These are phyloP conservation scores for Bombus impatiens DNA, from an alignment of 1,140 invertebrate species.

Conservation along the genomic window DNA sequence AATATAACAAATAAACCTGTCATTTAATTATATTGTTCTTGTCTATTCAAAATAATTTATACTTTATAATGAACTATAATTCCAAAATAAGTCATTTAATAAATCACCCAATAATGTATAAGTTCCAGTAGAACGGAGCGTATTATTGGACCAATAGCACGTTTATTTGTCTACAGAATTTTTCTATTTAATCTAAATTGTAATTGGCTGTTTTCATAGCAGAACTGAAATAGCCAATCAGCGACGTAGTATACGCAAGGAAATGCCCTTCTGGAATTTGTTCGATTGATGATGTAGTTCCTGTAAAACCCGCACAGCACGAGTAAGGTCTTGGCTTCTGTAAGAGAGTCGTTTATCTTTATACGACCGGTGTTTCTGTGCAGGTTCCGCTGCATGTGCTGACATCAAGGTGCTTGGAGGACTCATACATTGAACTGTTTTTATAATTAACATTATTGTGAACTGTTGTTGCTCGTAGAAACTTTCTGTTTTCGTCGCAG, in stretches of 20 bases:
- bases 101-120: background rate
- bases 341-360: conserved; percentile 48
- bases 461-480: conserved; percentile 59
- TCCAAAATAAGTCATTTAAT: background rate
- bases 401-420: conserved; percentile 71
- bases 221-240: conserved; percentile 4
- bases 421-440: conserved; percentile 70
- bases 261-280: background rate
- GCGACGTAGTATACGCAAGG: background rate
- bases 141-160: background rate
- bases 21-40: background rate
- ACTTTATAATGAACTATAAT: background rate
- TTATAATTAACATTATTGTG: conserved; percentile 71
- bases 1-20: background rate
- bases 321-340: background rate
- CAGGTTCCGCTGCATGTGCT: conserved; percentile 74
- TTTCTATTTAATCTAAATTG: background rate
- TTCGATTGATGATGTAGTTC: conserved; percentile 24
- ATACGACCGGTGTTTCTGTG: conserved; percentile 61
- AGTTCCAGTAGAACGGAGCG: background rate
- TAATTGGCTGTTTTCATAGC: background rate
- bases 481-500: conserved; percentile 37
- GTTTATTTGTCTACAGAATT: background rate
- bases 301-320: conserved; percentile 6
- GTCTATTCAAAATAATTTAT: background rate